Conservation (phyloP, 2,113 vertebrate species). For the Verasper variegatus region DNA sequence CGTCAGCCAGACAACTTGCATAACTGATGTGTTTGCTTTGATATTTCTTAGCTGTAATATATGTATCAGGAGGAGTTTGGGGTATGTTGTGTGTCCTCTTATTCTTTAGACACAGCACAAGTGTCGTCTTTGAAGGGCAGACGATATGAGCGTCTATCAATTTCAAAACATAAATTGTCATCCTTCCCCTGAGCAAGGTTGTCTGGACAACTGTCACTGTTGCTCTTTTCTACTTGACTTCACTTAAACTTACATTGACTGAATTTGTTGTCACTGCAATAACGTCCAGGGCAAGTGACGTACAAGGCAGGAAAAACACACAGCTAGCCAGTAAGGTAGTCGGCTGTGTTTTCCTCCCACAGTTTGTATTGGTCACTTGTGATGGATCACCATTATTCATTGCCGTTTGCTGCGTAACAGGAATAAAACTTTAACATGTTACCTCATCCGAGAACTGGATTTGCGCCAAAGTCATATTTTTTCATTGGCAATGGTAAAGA, state of each 20-base stretch:
- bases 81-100: slow-evolving; percentile 14
- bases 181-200: slow-evolving; percentile 58
- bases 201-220: slow-evolving; percentile 44
- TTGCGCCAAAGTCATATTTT: no score
- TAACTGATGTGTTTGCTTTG: neutral
- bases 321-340: no score
- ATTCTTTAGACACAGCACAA: slow-evolving; percentile 63
- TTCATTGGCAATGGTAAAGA: no score
- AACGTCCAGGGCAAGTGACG: no score
- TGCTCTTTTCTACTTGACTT: neutral
- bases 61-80: slow-evolving; percentile 2
- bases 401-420: no score
- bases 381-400: no score
- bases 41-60: neutral
- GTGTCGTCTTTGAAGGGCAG: slow-evolving; percentile 53
- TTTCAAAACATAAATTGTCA: slow-evolving; percentile 63
- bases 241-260: neutral
- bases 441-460: no score
- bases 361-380: no score
- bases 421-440: no score
- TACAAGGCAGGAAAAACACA: no score
- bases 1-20: neutral
- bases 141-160: slow-evolving; percentile 58
- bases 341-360: no score
- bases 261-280: no score